phyloP scores from a whole-genome alignment of 1,140 invertebrate genomes.

The Drosophila sp. region DNA sequence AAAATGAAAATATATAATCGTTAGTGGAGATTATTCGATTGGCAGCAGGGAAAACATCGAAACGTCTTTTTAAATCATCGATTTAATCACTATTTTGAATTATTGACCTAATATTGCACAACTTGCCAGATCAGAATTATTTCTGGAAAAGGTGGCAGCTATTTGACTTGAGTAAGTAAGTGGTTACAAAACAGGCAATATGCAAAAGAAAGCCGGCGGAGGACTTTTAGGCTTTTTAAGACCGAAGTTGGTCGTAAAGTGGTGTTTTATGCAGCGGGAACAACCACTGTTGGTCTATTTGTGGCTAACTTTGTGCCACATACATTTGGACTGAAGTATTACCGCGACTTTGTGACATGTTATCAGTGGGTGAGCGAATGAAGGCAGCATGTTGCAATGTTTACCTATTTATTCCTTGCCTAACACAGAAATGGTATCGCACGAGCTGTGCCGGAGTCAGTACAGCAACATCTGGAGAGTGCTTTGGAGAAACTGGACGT shows the following conservation, averaged over 20 bases:
- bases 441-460: constrained; percentile 79
- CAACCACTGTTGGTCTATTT: constrained; percentile 63
- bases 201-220: constrained; percentile 49
- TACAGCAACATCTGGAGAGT: constrained; percentile 84
- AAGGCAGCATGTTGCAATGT: constrained; percentile 1
- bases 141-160: too few species aligned
- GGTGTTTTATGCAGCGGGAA: constrained; percentile 64
- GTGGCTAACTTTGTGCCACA: constrained; percentile 85
- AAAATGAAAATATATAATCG: neutral
- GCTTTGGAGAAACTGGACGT: constrained; percentile 86
- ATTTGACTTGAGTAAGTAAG: too few species aligned
- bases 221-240: constrained; percentile 64
- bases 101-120: too few species aligned
- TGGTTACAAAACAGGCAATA: constrained; percentile 65
- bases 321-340: constrained; percentile 85
- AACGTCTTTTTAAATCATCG: too few species aligned
- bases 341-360: constrained; percentile 85
- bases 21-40: constrained; percentile 1
- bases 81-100: too few species aligned
- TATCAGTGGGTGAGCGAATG: constrained; percentile 85
- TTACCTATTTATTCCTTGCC: constrained; percentile 4
- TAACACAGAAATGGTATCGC: constrained; percentile 84
- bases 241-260: constrained; percentile 56
- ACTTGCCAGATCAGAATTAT: too few species aligned
- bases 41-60: too few species aligned